Percentiles rank a stretch among this genome's conserved stretches.
Evolutionary conservation across 2,113 vertebrate species (phyloP).

Genomic region (Callospermophilus lateralis): DNA sequence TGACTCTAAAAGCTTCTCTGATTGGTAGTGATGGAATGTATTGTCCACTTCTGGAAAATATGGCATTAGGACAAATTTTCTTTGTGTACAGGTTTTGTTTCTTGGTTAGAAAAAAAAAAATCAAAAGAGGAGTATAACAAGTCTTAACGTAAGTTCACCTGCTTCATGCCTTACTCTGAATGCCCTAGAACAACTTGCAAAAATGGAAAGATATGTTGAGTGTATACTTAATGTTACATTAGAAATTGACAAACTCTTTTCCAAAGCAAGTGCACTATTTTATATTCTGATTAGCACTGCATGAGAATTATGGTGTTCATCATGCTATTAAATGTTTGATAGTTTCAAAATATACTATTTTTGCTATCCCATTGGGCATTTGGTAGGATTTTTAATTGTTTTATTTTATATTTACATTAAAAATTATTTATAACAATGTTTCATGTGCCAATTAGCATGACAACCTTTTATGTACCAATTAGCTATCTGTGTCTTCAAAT

Average conservation of each 20-base stretch:
- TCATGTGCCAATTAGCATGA: not conserved
- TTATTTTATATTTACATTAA: not conserved
- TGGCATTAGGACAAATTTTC: not conserved
- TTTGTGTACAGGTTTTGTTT: not conserved
- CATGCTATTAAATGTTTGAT: not conserved
- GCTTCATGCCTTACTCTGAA: not conserved
- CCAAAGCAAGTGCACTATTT: not conserved
- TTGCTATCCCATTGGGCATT: not conserved
- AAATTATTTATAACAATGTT: not conserved
- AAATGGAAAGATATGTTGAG: not conserved
- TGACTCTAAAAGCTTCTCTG: not conserved
- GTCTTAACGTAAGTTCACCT: no score
- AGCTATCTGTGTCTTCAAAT: not conserved
- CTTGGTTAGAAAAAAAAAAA: not conserved
- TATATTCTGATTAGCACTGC: not conserved
- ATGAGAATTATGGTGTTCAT: not conserved
- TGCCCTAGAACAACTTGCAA: rapidly evolving
- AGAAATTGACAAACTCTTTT: not conserved
- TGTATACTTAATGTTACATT: not conserved
- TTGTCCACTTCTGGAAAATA: not conserved
- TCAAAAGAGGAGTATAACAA: not conserved
- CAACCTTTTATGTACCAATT: not conserved
- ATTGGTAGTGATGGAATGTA: not conserved
- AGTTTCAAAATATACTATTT: not conserved
- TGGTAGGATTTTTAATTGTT: not conserved